Conservation (phyloP, 2,888 invertebrate species). For the Drosophila neotestacea region DNA sequence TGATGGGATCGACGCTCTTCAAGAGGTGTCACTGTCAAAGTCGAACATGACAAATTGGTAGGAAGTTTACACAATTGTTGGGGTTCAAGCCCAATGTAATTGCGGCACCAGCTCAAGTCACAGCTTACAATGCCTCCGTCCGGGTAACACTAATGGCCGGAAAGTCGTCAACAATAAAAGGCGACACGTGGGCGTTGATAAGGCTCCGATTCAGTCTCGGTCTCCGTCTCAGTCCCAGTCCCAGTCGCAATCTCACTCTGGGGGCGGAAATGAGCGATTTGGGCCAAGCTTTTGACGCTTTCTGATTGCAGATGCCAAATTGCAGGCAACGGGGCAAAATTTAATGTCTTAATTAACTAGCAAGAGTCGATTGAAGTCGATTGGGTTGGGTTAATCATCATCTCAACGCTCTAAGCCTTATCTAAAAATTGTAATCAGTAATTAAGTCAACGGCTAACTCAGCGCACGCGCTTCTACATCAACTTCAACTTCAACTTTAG, state of each 20-base stretch:
- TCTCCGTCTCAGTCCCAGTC: not conserved
- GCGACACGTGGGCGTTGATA: slow-evolving; percentile 80
- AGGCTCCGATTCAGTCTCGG: slow-evolving; percentile 16
- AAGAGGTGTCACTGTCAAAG: slow-evolving; percentile 48
- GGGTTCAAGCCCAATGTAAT: slow-evolving; percentile 39
- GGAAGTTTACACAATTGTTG: slow-evolving; percentile 67
- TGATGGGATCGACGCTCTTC: slow-evolving; percentile 11
- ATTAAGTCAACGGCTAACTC: slow-evolving; percentile 71
- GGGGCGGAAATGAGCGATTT: slow-evolving; percentile 82
- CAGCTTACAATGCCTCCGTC: slow-evolving; percentile 41
- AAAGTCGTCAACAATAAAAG: slow-evolving; percentile 68
- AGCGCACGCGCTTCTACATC: slow-evolving; percentile 61
- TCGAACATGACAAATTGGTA: slow-evolving; percentile 49
- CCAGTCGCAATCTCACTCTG: slow-evolving; percentile 8
- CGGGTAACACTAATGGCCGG: slow-evolving; percentile 72
- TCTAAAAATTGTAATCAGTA: slow-evolving; percentile 83
- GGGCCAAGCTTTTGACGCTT: slow-evolving; percentile 52
- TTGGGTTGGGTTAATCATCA: slow-evolving; percentile 28
- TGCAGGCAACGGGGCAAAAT: slow-evolving; percentile 54
- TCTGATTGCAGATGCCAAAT: slow-evolving; percentile 52
- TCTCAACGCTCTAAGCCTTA: slow-evolving; percentile 52
- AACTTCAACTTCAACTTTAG: slow-evolving; percentile 18
- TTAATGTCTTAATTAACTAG: slow-evolving; percentile 80
- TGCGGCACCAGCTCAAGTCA: slow-evolving; percentile 52
- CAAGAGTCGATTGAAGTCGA: slow-evolving; percentile 33